These are phyloP conservation scores for Melanotaenia pygmaea DNA, from an alignment of 2,797 vertebrate species.

Conservation along the genomic window DNA sequence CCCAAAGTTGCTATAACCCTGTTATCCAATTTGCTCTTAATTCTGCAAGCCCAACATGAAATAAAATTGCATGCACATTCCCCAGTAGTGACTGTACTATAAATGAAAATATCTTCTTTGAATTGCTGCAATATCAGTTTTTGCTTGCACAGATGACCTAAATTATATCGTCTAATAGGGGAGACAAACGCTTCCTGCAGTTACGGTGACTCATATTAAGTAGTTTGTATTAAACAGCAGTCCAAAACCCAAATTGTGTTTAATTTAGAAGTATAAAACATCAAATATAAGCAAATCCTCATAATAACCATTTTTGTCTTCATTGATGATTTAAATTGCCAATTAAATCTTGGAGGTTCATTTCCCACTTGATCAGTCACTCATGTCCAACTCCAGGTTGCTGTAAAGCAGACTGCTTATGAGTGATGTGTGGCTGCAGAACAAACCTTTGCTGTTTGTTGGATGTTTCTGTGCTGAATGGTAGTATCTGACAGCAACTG, in stretches of 20 bases:
- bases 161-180: constrained; percentile 34
- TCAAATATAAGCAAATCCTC: not conserved
- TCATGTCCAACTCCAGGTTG: not conserved
- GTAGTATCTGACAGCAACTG: not conserved
- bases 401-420: too few species aligned
- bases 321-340: not conserved
- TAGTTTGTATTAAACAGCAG: not conserved
- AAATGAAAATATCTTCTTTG: constrained; percentile 30
- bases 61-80: constrained; percentile 7
- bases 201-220: not conserved
- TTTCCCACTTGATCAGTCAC: not conserved
- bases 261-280: not conserved
- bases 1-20: constrained; percentile 31
- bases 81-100: not conserved
- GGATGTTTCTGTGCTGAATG: not conserved
- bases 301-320: not conserved
- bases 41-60: constrained; percentile 20
- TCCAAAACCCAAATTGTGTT: not conserved
- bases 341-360: not conserved
- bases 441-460: not conserved
- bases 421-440: not conserved
- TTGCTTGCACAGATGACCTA: constrained; percentile 10
- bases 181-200: not conserved
- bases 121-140: constrained; percentile 18
- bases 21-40: constrained; percentile 18